phyloP scores from a whole-genome alignment of 2,888 invertebrate genomes.

The Drosophila demipolita region DNA sequence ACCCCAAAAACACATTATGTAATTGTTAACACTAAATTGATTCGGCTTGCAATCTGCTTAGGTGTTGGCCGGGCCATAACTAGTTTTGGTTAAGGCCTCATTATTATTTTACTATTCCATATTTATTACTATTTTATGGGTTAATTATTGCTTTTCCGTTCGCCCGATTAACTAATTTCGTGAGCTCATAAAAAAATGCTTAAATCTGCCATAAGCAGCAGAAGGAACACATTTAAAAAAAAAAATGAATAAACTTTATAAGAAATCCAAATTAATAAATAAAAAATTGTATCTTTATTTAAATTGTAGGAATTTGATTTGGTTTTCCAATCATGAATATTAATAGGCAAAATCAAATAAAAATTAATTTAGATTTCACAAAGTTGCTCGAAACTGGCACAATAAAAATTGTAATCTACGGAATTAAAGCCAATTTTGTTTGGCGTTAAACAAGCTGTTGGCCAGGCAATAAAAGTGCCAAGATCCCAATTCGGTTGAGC shows the following conservation, averaged over 20 bases:
- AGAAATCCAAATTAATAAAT: neutral
- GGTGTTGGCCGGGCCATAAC: constrained; percentile 2
- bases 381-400: neutral
- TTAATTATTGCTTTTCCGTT: constrained; percentile 38
- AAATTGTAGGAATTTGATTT: neutral
- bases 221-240: neutral
- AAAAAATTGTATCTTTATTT: neutral
- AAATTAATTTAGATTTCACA: constrained; percentile 2
- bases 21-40: constrained; percentile 5
- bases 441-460: constrained; percentile 31
- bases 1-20: neutral
- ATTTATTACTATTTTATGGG: neutral
- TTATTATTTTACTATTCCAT: constrained; percentile 30
- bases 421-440: constrained; percentile 38
- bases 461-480: constrained; percentile 34
- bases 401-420: constrained; percentile 16
- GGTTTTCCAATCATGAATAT: neutral
- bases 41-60: constrained; percentile 1
- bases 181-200: neutral
- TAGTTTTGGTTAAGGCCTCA: constrained; percentile 12
- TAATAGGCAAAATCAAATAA: neutral
- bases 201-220: neutral
- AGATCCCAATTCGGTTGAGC: constrained; percentile 13
- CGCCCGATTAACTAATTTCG: constrained; percentile 36
- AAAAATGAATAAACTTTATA: neutral